Evolutionary conservation across 1,140 invertebrate genomes (phyloP).

Genomic region (Macrostomum lignano): DNA sequence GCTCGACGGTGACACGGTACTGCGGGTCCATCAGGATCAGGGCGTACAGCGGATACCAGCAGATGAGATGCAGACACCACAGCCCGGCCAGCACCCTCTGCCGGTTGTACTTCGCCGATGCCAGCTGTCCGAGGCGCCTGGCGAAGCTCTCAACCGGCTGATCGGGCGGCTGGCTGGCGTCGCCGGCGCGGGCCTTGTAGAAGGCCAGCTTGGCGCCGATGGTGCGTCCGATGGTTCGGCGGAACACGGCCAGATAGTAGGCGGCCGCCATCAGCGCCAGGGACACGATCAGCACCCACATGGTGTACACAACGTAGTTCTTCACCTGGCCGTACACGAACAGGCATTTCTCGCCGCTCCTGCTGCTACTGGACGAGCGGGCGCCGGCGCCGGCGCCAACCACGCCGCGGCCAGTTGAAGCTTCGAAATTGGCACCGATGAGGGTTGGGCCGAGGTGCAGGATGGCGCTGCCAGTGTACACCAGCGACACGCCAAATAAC

Average conservation of each 20-base stretch:
- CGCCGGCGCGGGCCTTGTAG: too few relatives aligned
- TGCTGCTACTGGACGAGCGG: too few relatives aligned
- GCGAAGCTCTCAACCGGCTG: too few relatives aligned
- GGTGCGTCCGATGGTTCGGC: too few relatives aligned
- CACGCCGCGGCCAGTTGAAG: too few relatives aligned
- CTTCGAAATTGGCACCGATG: constrained; percentile 23
- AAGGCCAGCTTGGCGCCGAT: too few relatives aligned
- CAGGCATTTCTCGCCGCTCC: constrained; percentile 20
- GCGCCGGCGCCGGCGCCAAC: too few relatives aligned
- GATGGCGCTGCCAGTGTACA: constrained; percentile 22
- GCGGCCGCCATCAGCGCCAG: constrained; percentile 14
- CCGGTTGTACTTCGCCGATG: too few relatives aligned
- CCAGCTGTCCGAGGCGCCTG: too few relatives aligned
- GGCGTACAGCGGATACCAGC: constrained; percentile 24
- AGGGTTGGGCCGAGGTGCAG: constrained; percentile 25
- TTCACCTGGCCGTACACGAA: constrained; percentile 18
- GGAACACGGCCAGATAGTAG: constrained; percentile 19
- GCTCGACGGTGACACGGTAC: constrained; percentile 17
- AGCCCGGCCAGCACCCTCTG: too few relatives aligned
- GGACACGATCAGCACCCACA: constrained; percentile 23
- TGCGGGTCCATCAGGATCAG: constrained; percentile 19
- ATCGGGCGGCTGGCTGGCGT: too few relatives aligned
- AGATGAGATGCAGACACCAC: constrained; percentile 12
- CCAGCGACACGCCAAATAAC: constrained; percentile 19
- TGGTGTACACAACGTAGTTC: constrained; percentile 21